Conservation (phyloP, 2,797 vertebrate species). For the Gymnoscopelus braueri region DNA sequence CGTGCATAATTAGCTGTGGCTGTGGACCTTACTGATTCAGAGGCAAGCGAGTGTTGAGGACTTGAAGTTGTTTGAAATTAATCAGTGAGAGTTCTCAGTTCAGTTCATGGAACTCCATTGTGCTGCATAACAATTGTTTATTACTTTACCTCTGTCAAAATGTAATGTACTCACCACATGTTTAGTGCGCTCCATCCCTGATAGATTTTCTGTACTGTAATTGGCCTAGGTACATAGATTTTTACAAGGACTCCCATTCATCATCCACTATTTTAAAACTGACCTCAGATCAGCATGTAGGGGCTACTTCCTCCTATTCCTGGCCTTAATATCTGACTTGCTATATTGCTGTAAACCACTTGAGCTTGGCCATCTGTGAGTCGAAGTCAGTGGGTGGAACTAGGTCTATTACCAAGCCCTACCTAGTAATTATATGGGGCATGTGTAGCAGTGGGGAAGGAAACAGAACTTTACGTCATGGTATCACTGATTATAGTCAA, state of each 20-base stretch:
- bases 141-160: neutral
- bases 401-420: slow-evolving; percentile 70
- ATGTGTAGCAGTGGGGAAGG: slow-evolving; percentile 57
- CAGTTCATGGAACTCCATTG: neutral
- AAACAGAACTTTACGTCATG: slow-evolving; percentile 69
- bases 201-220: neutral
- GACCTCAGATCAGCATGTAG: slow-evolving; percentile 28
- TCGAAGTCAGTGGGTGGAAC: slow-evolving; percentile 75
- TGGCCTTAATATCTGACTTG: slow-evolving; percentile 41
- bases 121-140: neutral
- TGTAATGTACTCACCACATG: neutral
- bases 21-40: no score
- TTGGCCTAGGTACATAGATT: slow-evolving; percentile 5
- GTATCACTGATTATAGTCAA: slow-evolving; percentile 69
- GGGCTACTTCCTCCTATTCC: slow-evolving; percentile 35
- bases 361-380: slow-evolving; percentile 58
- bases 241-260: slow-evolving; percentile 30
- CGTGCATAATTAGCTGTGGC: no score
- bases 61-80: no score
- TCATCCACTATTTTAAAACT: slow-evolving; percentile 33
- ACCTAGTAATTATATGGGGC: slow-evolving; percentile 80
- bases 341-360: slow-evolving; percentile 56
- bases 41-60: no score
- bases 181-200: slow-evolving; percentile 18
- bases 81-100: no score